Evolutionary conservation across 2,113 vertebrate species (phyloP).

Genomic region (Zootoca vivipara): DNA sequence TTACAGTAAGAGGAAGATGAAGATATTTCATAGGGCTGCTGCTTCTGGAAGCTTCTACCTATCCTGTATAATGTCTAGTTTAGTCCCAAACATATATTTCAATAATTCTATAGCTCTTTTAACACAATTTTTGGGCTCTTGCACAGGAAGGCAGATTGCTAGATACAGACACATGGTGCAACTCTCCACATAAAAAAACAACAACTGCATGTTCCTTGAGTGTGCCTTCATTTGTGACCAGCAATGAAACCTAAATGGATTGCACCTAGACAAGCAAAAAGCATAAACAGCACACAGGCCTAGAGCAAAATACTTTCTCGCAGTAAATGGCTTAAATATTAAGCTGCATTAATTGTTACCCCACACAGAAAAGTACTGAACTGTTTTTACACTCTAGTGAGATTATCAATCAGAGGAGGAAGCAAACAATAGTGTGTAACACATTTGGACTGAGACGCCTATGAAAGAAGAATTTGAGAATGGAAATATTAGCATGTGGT

Average conservation of each 20-base stretch:
- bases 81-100: neutral
- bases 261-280: neutral
- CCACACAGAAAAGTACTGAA: conserved; percentile 7
- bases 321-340: conserved; percentile 17
- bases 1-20: neutral
- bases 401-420: neutral
- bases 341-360: conserved; percentile 54
- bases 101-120: neutral
- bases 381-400: conserved; percentile 25
- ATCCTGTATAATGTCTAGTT: too few species aligned
- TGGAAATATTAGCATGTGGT: conserved; percentile 50
- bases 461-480: neutral
- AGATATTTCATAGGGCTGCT: neutral
- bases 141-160: neutral
- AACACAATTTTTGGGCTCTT: neutral
- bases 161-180: neutral
- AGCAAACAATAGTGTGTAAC: neutral
- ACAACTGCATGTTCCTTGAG: neutral
- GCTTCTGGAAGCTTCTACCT: too few species aligned
- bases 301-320: neutral
- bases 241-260: neutral
- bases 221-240: neutral
- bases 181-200: too few species aligned
- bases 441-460: neutral
- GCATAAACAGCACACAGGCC: neutral